phyloP scores from a whole-genome alignment of 2,797 vertebrate genomes.

The Paedocypris micromegethes region DNA sequence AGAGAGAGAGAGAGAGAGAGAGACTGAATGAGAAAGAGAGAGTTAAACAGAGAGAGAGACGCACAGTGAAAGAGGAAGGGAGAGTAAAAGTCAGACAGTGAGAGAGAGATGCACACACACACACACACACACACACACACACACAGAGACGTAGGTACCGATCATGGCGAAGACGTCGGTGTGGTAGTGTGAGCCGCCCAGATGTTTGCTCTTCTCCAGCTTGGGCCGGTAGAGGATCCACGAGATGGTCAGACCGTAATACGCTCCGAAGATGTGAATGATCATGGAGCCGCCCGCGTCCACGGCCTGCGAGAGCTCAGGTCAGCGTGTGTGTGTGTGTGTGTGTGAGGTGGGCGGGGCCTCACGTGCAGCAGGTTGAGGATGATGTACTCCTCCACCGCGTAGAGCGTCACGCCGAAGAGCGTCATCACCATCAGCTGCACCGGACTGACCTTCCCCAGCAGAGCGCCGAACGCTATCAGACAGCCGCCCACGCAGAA shows the following conservation, averaged over 20 bases:
- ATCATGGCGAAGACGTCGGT: constrained; percentile 95
- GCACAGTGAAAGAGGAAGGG: too few relatives aligned
- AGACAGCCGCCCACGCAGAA: constrained; percentile 87
- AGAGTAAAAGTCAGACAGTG: too few relatives aligned
- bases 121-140: constrained; percentile 80
- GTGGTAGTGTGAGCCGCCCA: constrained; percentile 77
- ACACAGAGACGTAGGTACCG: constrained; percentile 87
- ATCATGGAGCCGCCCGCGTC: constrained; percentile 95
- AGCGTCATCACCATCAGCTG: constrained; percentile 88
- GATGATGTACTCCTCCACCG: constrained; percentile 89
- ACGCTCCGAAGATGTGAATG: constrained; percentile 90
- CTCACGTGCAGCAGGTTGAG: constrained; percentile 82
- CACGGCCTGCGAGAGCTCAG: constrained; percentile 64
- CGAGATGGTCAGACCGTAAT: constrained; percentile 88
- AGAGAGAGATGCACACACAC: constrained; percentile 39
- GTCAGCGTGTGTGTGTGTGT: background rate
- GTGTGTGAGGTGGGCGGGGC: background rate
- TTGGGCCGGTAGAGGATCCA: constrained; percentile 85
- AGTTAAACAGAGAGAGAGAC: too few relatives aligned
- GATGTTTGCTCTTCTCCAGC: constrained; percentile 75
- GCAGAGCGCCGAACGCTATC: constrained; percentile 86
- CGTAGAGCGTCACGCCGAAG: constrained; percentile 84
- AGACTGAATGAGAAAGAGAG: too few relatives aligned
- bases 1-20: too few relatives aligned
- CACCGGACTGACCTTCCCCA: constrained; percentile 91